Conservation (phyloP, 2,888 invertebrate species). For the Ennomos fuscantarius region DNA sequence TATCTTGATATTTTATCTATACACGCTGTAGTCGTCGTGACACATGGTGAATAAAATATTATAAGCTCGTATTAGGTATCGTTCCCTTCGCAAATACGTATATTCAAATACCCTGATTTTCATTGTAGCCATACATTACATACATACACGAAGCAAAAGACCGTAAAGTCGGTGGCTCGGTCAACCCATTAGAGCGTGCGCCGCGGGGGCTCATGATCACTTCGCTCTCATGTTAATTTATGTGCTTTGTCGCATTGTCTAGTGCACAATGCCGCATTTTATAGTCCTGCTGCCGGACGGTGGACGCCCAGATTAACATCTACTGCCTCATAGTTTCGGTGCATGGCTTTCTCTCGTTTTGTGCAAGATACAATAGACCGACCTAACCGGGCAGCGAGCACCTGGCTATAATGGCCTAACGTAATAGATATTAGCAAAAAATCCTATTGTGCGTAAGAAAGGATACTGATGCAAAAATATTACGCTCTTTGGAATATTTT, state of each 20-base stretch:
- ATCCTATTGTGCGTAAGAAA: slow-evolving; percentile 21
- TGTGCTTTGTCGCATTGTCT: slow-evolving; percentile 82
- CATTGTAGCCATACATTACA: not conserved
- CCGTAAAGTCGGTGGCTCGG: slow-evolving; percentile 48
- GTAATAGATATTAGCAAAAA: slow-evolving; percentile 52
- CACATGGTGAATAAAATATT: too few relatives aligned
- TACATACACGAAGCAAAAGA: slow-evolving; percentile 33
- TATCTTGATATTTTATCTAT: too few relatives aligned
- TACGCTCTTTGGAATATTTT: slow-evolving; percentile 20
- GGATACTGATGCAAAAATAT: slow-evolving; percentile 32
- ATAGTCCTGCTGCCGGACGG: slow-evolving; percentile 81
- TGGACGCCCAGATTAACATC: slow-evolving; percentile 84
- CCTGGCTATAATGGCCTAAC: slow-evolving; percentile 73
- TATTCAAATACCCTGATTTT: not conserved
- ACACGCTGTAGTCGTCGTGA: too few relatives aligned
- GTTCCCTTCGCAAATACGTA: slow-evolving; percentile 37
- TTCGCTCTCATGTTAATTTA: slow-evolving; percentile 83
- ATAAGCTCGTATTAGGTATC: too few relatives aligned
- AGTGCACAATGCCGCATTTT: slow-evolving; percentile 72
- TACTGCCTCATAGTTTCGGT: slow-evolving; percentile 51
- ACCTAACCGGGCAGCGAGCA: slow-evolving; percentile 71
- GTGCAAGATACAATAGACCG: slow-evolving; percentile 75
- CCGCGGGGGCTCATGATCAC: slow-evolving; percentile 82
- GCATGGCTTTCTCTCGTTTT: slow-evolving; percentile 79
- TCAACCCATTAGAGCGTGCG: slow-evolving; percentile 79